Evolutionary conservation across 2,113 vertebrate genomes (phyloP), one percentile per base, ranked within the genome.

Genomic region (Saccopteryx leptura): DNA sequence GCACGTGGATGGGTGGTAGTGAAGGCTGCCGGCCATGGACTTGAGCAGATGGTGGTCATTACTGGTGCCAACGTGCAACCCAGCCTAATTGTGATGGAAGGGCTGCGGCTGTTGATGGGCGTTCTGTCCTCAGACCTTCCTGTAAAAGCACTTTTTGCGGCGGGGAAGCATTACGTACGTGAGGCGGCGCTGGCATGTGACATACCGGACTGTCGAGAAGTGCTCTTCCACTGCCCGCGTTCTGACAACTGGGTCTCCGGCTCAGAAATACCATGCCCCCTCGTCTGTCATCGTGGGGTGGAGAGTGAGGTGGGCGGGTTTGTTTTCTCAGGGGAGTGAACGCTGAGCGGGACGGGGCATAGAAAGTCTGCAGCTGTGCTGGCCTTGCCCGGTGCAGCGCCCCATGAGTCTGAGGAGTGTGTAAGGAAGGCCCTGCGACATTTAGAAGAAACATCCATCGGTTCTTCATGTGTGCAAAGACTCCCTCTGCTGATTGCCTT

Each of bases 31-130:
- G 93, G 93, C 80, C 31, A 0, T 63, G 96, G 56, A 54, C 96
- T 52, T 65, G 84, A 97, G 90, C 97, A 98, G 97, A 97, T 98
- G 98, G 97, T 88, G 78, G 86, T 86, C 97, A 96, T 98, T 94
- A 91, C 85, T 93, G 88, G 83, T 92, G 91, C 96, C 96, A 93
- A 88, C 56, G 15, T 81, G 85, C 63, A 15, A 94, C 94, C 93
- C 39, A 46, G 46, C 92, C 92, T 93, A 83, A 95, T 94, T 90
- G 79, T 33, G 61, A 54, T 52, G 60, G 76, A 92, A 96, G 72
- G 93, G 79, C 95, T 46, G 92, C 96, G 86, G 81, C 93, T 86
- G 58, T n/a, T 80, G 89, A 15, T 89, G 93, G 26, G 81, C 28
- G 0, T 68, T 56, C 86, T 17, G 26, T 31, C 81, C 56, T 92